Evolutionary conservation across 2,797 vertebrate species (phyloP).

Genomic region (Onychomys torridus): DNA sequence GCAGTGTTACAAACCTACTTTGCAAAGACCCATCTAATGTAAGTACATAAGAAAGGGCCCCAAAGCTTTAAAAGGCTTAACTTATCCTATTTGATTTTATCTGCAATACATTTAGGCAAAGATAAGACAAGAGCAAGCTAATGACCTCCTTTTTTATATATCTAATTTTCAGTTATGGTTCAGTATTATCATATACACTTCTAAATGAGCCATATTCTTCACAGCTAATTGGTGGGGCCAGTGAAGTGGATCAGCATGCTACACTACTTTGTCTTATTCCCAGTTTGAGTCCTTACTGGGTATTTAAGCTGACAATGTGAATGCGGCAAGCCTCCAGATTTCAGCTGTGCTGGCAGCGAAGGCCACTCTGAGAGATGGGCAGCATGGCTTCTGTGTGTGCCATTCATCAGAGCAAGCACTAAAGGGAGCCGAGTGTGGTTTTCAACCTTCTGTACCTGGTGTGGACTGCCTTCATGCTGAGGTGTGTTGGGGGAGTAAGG

Average conservation of each 20-base stretch:
- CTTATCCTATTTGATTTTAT: slow-evolving; percentile 75
- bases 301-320: slow-evolving; percentile 69
- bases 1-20: slow-evolving; percentile 71
- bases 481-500: neutral
- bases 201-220: slow-evolving; percentile 79
- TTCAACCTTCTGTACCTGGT: slow-evolving; percentile 54
- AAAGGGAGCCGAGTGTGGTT: neutral
- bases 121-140: slow-evolving; percentile 74
- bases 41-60: slow-evolving; percentile 64
- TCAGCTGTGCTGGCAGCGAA: slow-evolving; percentile 50
- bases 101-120: slow-evolving; percentile 68
- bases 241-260: slow-evolving; percentile 69
- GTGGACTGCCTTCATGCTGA: slow-evolving; percentile 36
- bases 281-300: slow-evolving; percentile 73
- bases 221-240: slow-evolving; percentile 80
- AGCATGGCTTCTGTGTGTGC: slow-evolving; percentile 40
- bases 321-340: slow-evolving; percentile 42
- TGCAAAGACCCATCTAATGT: slow-evolving; percentile 64
- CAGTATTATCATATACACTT: slow-evolving; percentile 70
- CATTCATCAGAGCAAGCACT: slow-evolving; percentile 51
- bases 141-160: slow-evolving; percentile 77
- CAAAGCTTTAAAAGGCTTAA: slow-evolving; percentile 67
- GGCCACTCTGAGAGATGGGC: slow-evolving; percentile 66
- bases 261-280: slow-evolving; percentile 66
- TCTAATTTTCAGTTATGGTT: slow-evolving; percentile 80